A percentile compares a stretch with the other conserved stretches of the same genome.
Conservation (phyloP, 2,113 vertebrate genomes). For the Neolamprologus falcicula region DNA sequence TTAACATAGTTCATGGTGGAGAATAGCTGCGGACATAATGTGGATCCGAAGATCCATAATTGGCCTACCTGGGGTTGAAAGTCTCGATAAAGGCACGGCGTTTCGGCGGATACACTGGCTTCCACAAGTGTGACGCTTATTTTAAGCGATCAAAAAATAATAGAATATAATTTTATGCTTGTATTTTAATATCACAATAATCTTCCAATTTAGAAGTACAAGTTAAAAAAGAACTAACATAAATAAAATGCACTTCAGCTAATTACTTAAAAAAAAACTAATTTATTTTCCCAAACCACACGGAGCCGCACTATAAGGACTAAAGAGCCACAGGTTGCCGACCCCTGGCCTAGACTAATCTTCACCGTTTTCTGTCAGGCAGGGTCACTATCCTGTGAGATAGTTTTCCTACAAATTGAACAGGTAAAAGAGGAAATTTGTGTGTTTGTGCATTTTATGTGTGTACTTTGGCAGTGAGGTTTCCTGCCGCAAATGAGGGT, state of each 20-base stretch:
- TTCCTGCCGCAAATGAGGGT: constrained; percentile 35
- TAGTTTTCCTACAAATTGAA: not conserved
- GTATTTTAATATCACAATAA: not conserved
- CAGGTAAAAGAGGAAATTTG: not conserved
- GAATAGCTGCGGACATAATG: fast-evolving
- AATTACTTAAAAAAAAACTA: not conserved
- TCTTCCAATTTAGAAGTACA: not conserved
- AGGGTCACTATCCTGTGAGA: not conserved
- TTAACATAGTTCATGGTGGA: not conserved
- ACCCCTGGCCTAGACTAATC: not conserved
- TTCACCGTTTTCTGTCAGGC: not conserved
- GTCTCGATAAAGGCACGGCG: not conserved
- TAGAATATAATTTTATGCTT: not conserved
- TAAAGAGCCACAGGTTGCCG: not conserved
- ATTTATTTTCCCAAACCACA: not conserved
- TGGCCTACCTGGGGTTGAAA: not conserved
- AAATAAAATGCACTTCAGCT: not conserved
- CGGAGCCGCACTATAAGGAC: not conserved
- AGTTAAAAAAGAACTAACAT: not conserved
- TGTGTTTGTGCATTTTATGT: constrained; percentile 17
- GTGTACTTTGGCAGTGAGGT: constrained; percentile 46
- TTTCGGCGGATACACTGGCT: fast-evolving
- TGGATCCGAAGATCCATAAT: not conserved
- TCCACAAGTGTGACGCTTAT: not conserved
- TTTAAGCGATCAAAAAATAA: not conserved